Evolutionary conservation across 92 coral and sea anemone genomes (phyloP).

Genomic region (Pocillopora meandrina): DNA sequence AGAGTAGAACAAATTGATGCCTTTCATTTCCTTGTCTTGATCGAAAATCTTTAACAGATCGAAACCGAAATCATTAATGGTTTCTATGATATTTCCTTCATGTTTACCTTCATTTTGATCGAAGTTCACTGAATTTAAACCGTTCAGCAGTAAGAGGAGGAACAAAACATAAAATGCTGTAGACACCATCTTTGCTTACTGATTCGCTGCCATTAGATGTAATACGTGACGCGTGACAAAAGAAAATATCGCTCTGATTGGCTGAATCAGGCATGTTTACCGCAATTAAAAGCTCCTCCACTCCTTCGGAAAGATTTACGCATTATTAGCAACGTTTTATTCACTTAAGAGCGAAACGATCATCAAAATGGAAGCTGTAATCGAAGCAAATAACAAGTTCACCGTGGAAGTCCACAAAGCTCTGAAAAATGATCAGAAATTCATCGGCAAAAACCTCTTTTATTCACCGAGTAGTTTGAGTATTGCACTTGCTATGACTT

Average conservation of each 20-base stretch:
- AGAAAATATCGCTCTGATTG: not conserved
- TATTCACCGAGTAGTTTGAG: conserved; percentile 88
- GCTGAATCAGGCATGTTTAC: not conserved
- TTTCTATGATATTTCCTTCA: conserved; percentile 7
- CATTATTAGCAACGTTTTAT: not conserved
- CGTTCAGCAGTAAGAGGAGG: not conserved
- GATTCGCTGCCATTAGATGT: not conserved
- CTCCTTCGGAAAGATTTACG: not conserved
- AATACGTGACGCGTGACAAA: conserved; percentile 20
- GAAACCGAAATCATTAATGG: conserved; percentile 58
- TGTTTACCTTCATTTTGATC: conserved; percentile 3
- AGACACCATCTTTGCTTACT: not conserved
- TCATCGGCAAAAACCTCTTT: conserved; percentile 61
- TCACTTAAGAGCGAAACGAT: not conserved
- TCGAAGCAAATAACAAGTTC: conserved; percentile 69
- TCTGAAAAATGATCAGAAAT: conserved; percentile 31
- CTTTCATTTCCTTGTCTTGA: conserved; percentile 10
- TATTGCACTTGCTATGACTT: conserved; percentile 88
- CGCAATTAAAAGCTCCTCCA: not conserved
- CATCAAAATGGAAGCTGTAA: conserved; percentile 37
- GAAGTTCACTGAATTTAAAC: not conserved
- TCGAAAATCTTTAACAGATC: conserved; percentile 44
- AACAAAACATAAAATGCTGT: not conserved
- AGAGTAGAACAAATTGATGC: conserved; percentile 73
- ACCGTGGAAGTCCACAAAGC: conserved; percentile 63